Evolutionary conservation across 2,888 invertebrate genomes (phyloP).

Genomic region (Acleris laterana): DNA sequence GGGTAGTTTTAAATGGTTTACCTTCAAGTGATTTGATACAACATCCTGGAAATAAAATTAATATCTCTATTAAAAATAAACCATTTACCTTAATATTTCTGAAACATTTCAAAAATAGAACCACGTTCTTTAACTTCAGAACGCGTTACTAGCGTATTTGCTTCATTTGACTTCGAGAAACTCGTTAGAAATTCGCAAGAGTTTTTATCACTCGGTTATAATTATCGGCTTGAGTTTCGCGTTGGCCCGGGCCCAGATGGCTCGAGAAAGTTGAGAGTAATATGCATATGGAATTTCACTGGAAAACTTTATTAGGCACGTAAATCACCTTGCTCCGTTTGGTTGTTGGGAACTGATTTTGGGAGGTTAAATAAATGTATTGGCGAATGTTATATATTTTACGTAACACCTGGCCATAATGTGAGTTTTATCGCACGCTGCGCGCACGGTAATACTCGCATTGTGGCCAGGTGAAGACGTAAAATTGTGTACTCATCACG

Average conservation of each 20-base stretch:
- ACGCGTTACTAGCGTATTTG: constrained; percentile 16
- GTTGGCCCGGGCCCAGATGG: constrained; percentile 33
- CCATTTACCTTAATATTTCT: too few species aligned
- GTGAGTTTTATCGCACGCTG: too few species aligned
- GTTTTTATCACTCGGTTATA: constrained; percentile 36
- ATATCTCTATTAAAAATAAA: too few species aligned
- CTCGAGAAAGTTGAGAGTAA: constrained; percentile 28
- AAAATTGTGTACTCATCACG: too few species aligned
- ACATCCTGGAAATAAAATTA: too few species aligned
- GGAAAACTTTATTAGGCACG: constrained; percentile 33
- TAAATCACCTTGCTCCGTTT: constrained; percentile 30
- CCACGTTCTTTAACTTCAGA: not conserved
- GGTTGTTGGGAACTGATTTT: constrained; percentile 24
- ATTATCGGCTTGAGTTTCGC: constrained; percentile 30
- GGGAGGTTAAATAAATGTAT: not conserved
- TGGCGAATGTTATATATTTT: too few species aligned
- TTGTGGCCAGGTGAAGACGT: too few species aligned
- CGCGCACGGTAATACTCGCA: too few species aligned
- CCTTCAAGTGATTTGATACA: too few species aligned
- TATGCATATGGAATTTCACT: constrained; percentile 38
- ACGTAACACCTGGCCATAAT: too few species aligned
- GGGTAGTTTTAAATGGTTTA: too few species aligned
- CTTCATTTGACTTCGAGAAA: constrained; percentile 28
- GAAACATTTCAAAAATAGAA: too few species aligned
- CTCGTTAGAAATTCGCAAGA: constrained; percentile 32